Percentiles rank a stretch among this genome's conserved stretches.
phyloP scores from a whole-genome alignment of 1,140 invertebrate genomes.

The Dinoponera quadriceps region DNA sequence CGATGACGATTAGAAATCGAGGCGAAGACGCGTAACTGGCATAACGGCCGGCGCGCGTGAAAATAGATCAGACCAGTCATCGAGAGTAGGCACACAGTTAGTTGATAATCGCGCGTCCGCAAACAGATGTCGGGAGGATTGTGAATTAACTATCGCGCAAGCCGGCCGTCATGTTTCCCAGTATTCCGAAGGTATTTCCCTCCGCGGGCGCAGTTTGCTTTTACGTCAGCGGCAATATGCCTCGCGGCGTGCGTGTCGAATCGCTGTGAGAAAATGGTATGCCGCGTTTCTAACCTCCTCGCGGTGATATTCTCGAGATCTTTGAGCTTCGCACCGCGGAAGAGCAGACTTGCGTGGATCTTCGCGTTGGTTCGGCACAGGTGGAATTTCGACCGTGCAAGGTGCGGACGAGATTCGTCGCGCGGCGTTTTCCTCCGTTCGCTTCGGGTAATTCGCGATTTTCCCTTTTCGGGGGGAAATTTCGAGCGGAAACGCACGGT shows the following conservation, averaged over 20 bases:
- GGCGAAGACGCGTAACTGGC: background rate
- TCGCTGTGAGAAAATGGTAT: background rate
- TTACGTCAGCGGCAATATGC: constrained; percentile 20
- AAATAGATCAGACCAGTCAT: constrained; percentile 37
- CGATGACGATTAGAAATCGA: background rate
- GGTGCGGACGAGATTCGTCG: too few relatives aligned
- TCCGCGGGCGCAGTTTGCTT: background rate
- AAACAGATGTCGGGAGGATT: constrained; percentile 36
- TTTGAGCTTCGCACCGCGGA: too few relatives aligned
- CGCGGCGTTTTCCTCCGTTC: too few relatives aligned
- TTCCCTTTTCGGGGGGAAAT: too few relatives aligned
- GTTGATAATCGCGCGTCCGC: constrained; percentile 33
- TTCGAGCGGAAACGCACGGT: too few relatives aligned
- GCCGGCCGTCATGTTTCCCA: constrained; percentile 14
- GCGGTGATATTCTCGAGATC: too few relatives aligned
- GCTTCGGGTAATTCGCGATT: too few relatives aligned
- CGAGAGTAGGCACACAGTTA: constrained; percentile 3
- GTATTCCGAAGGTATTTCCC: constrained; percentile 36
- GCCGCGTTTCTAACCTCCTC: too few relatives aligned
- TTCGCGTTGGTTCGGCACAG: too few relatives aligned
- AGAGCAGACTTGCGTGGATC: too few relatives aligned
- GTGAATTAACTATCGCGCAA: constrained; percentile 19
- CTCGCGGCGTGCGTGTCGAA: background rate
- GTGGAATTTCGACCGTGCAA: too few relatives aligned
- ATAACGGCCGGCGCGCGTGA: background rate